Percentiles rank a stretch among this genome's conserved stretches.
phyloP scores from a whole-genome alignment of 2,888 invertebrate species.

The Lycophotia porphyrea region DNA sequence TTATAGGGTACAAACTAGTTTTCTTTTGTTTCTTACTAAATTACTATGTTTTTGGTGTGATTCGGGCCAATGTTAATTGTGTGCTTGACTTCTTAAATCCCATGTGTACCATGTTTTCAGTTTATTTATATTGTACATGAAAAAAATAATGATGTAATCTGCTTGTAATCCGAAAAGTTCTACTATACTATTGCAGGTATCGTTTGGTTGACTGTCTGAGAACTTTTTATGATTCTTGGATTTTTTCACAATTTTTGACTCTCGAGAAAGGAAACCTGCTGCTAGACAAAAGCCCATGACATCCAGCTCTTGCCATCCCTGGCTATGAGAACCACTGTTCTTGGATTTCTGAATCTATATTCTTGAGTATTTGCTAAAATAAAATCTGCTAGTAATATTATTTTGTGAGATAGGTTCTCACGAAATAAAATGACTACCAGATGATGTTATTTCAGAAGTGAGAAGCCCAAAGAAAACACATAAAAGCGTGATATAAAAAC shows the following conservation, averaged over 20 bases:
- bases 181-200: neutral
- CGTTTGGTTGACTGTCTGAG: neutral
- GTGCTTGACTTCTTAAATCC: neutral
- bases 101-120: neutral
- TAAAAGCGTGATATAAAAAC: conserved; percentile 32
- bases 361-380: neutral
- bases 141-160: neutral
- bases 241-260: neutral
- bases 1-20: conserved; percentile 37
- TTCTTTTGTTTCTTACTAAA: conserved; percentile 37
- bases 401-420: neutral
- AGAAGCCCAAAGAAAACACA: neutral
- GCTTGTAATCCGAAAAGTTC: neutral
- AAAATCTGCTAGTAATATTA: neutral
- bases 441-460: neutral
- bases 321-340: neutral
- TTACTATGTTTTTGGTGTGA: conserved; percentile 1
- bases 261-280: neutral
- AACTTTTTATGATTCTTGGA: neutral
- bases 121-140: neutral
- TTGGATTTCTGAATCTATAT: neutral
- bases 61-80: conserved; percentile 1
- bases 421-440: neutral
- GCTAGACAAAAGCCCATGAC: neutral
- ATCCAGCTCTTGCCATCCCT: neutral